phyloP scores from a whole-genome alignment of 2,888 invertebrate species.

The Uropetala carovei region DNA sequence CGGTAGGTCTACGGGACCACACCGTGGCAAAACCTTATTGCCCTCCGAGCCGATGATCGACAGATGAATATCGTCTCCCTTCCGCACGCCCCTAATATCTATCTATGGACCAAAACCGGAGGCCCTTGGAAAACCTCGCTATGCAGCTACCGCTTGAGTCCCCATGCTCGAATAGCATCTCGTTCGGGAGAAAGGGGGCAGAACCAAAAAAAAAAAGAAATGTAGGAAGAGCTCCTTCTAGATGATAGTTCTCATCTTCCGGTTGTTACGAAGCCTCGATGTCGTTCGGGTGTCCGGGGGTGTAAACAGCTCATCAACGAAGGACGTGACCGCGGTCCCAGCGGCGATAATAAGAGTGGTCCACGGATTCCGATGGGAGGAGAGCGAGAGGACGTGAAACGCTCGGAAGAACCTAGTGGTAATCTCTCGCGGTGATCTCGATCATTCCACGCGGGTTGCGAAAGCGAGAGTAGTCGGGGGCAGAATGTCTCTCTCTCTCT shows the following conservation, averaged over 20 bases:
- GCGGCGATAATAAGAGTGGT: conserved; percentile 31
- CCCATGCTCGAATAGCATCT: neutral
- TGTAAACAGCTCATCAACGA: conserved; percentile 34
- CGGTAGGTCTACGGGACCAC: neutral
- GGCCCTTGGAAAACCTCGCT: conserved; percentile 39
- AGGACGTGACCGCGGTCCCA: conserved; percentile 18
- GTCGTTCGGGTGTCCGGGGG: conserved; percentile 41
- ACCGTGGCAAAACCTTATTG: no score
- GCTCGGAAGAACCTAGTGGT: neutral
- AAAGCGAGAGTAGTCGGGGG: neutral
- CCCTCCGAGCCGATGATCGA: neutral
- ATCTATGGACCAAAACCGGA: conserved; percentile 42
- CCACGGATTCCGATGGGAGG: neutral
- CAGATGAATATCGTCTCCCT: conserved; percentile 32
- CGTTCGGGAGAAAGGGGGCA: conserved; percentile 3
- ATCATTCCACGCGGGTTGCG: neutral
- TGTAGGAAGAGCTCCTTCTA: neutral
- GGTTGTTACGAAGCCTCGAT: conserved; percentile 33
- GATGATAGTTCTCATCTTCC: neutral
- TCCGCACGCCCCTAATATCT: conserved; percentile 48
- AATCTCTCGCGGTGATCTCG: neutral
- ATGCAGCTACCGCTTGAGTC: conserved; percentile 5
- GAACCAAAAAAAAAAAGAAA: neutral
- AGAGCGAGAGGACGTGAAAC: neutral
- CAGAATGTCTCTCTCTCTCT: neutral